Evolutionary conservation across 2,797 vertebrate genomes (phyloP), one percentile per base, ranked within the genome.

Genomic region (Syndactyla subalaris): DNA sequence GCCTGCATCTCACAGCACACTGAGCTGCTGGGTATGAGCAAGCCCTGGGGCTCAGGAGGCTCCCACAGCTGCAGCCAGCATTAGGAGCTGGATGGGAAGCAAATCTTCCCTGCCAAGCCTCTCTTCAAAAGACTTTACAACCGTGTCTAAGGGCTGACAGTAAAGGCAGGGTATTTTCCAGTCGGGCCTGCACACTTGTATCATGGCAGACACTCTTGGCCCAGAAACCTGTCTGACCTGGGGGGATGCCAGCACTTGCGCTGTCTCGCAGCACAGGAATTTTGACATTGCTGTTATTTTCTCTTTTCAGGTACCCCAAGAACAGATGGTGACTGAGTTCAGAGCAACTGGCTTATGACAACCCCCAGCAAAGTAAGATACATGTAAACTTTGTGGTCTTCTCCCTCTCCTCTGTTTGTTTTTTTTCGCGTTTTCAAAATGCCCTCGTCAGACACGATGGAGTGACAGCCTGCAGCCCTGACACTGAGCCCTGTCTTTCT

Each of bases 161-260:
- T 58, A 68, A 92, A 91, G 30, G 74, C 66, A 94, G 88, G 80
- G 77, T 88, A 39, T 93, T 88, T 90, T 93, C 86, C 91, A 87
- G 66, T 26, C 87, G 75, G 70, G 54, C 89, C 77, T 84, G 91
- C 1, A 0, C 51, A 12, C 18, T 92, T 2, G 9, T 80, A 7
- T n/a, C 38, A 4, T 43, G 7, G 4, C 66, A 84, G 62, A 75
- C 58, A 32, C 78, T 81, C 77, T 51, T 91, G 86, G 86, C 84
- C 74, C 2, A 2, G 46, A 90, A 93, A 88, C 24, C 46, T 88
- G 38, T 16, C 46, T 51, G 84, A 66, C 77, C 61, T 38, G 88
- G 65, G 66, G 38, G 23, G 32, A 30, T 43, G n/a, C 88, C 89
- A 93, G 78, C 2, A 3, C 46, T 87, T 2, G 0, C 0, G 0